phyloP scores from a whole-genome alignment of 2,113 vertebrate genomes.

The Dasyurus viverrinus region DNA sequence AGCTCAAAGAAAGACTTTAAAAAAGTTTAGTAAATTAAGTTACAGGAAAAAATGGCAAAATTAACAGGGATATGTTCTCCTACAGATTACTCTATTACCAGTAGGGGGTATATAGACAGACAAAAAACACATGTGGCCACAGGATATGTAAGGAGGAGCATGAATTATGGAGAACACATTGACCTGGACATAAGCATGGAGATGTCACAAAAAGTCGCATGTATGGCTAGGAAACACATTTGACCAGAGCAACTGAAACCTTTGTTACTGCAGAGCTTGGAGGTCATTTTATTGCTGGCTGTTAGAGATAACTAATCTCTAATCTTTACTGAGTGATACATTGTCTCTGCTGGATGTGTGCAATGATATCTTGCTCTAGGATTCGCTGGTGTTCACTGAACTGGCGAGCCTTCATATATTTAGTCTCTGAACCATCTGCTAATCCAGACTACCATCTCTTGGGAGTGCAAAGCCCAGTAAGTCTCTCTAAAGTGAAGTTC shows the following conservation, averaged over 20 bases:
- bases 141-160: neutral
- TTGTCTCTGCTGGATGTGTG: neutral
- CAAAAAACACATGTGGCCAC: neutral
- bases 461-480: neutral
- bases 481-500: neutral
- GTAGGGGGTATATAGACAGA: neutral
- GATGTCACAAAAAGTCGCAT: neutral
- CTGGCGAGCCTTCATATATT: neutral
- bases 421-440: neutral
- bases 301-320: neutral
- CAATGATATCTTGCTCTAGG: neutral
- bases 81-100: neutral
- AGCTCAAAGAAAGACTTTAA: neutral
- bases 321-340: neutral
- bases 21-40: neutral
- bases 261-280: neutral
- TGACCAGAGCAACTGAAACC: neutral
- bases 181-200: neutral
- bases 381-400: neutral
- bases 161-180: neutral
- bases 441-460: neutral
- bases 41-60: neutral
- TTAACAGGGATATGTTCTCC: neutral
- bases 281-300: neutral
- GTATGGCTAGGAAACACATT: neutral